Conservation (phyloP, 37 sponge, comb jelly and placozoan genomes). For the Spongilla lacustris region DNA sequence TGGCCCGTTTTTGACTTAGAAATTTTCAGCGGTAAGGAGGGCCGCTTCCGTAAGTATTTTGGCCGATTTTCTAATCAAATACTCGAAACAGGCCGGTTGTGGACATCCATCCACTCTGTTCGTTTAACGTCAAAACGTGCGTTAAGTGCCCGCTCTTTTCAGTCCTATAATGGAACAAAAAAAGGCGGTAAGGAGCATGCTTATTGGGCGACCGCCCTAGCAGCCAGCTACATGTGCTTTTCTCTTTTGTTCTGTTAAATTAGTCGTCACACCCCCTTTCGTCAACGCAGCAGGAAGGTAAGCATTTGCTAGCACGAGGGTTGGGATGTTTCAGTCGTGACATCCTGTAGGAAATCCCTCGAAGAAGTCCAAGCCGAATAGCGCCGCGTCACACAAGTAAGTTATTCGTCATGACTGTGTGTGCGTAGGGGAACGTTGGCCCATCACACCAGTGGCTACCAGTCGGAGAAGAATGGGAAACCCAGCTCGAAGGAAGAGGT, state of each 20-base stretch:
- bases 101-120: neutral
- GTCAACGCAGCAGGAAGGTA: neutral
- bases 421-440: neutral
- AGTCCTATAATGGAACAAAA: neutral
- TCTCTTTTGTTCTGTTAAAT: neutral
- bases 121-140: neutral
- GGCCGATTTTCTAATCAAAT: neutral
- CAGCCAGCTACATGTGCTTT: neutral
- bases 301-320: neutral
- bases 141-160: neutral
- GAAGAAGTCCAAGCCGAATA: neutral
- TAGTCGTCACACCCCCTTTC: neutral
- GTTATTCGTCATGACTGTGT: neutral
- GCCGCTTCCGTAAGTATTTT: neutral
- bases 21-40: neutral
- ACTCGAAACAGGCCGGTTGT: neutral
- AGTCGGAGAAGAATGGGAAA: neutral
- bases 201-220: neutral
- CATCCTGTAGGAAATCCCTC: neutral
- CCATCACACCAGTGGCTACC: neutral
- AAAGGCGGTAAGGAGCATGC: neutral
- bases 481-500: neutral
- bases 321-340: neutral
- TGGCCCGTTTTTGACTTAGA: neutral
- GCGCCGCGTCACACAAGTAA: conserved; percentile 6